Percentiles rank a stretch among this genome's conserved stretches.
Conservation (phyloP, 2,797 vertebrate genomes). For the Tadarida brasiliensis region DNA sequence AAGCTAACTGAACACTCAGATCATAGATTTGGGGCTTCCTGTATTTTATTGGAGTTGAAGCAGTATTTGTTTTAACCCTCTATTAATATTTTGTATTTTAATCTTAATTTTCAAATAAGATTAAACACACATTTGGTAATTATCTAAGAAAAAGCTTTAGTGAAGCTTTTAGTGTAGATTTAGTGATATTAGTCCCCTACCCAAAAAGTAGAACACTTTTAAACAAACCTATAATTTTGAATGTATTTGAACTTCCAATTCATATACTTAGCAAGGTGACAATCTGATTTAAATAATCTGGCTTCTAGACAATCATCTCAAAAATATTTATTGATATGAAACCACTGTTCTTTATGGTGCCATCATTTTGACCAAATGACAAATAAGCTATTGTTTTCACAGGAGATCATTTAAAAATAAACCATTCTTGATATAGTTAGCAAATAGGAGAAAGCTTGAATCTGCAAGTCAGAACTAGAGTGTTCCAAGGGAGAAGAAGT, state of each 20-base stretch:
- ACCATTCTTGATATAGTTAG: slow-evolving; percentile 45
- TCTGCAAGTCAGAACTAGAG: slow-evolving; percentile 59
- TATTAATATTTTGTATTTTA: slow-evolving; percentile 63
- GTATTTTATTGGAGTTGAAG: slow-evolving; percentile 44
- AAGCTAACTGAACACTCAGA: slow-evolving; percentile 54
- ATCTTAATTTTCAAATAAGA: slow-evolving; percentile 65
- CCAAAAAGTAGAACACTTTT: slow-evolving; percentile 53
- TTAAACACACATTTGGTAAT: slow-evolving; percentile 61
- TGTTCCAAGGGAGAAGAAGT: slow-evolving; percentile 1
- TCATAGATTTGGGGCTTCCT: slow-evolving; percentile 44
- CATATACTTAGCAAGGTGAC: slow-evolving; percentile 58
- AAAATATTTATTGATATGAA: slow-evolving; percentile 70
- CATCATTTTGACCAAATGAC: slow-evolving; percentile 48
- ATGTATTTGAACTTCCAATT: slow-evolving; percentile 58
- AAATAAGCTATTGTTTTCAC: slow-evolving; percentile 47
- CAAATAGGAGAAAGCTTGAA: slow-evolving; percentile 37
- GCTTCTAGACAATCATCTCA: slow-evolving; percentile 58
- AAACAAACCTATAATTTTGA: slow-evolving; percentile 54
- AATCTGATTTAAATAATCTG: slow-evolving; percentile 56
- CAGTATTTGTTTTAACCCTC: slow-evolving; percentile 43
- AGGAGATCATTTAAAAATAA: slow-evolving; percentile 56
- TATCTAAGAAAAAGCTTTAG: slow-evolving; percentile 57
- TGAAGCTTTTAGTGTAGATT: slow-evolving; percentile 50
- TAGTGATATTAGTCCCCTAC: slow-evolving; percentile 15
- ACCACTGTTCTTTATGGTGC: slow-evolving; percentile 54